Conservation (phyloP, 2,888 invertebrate genomes). For the Petrolisthes manimaculis region DNA sequence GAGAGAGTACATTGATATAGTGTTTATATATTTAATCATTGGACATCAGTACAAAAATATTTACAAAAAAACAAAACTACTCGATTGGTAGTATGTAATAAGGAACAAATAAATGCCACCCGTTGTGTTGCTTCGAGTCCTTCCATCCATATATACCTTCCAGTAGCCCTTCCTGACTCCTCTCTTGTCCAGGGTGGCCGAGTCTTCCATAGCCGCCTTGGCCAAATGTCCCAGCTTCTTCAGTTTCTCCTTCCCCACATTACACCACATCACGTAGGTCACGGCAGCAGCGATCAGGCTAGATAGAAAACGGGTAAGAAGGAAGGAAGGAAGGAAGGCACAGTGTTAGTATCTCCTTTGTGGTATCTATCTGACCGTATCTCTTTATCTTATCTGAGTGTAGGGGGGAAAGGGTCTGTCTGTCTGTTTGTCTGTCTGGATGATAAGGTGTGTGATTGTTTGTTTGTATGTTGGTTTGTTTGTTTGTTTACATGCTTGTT, state of each 20-base stretch:
- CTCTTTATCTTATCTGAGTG: too few relatives aligned
- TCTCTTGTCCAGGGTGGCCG: conserved; percentile 57
- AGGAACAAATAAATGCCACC: too few relatives aligned
- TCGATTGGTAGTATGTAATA: too few relatives aligned
- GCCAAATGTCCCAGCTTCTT: conserved; percentile 57
- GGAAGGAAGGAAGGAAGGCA: not conserved
- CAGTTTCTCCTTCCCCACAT: conserved; percentile 70
- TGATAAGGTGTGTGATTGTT: too few relatives aligned
- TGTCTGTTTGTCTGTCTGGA: too few relatives aligned
- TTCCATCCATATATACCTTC: conserved; percentile 66
- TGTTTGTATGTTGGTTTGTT: too few relatives aligned
- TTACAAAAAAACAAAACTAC: too few relatives aligned
- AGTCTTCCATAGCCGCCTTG: conserved; percentile 49
- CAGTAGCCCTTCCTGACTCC: conserved; percentile 55
- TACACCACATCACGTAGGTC: conserved; percentile 74
- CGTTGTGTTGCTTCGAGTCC: too few relatives aligned
- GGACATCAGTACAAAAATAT: not conserved
- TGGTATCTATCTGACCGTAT: too few relatives aligned
- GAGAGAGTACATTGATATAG: not conserved
- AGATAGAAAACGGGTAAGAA: conserved; percentile 63
- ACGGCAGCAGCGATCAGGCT: conserved; percentile 74
- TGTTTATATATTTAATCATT: not conserved
- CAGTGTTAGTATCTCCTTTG: not conserved
- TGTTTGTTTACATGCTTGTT: too few relatives aligned
- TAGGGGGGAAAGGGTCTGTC: too few relatives aligned